phyloP scores from a whole-genome alignment of 2,888 invertebrate genomes.

The Ganaspis brasiliensis region DNA sequence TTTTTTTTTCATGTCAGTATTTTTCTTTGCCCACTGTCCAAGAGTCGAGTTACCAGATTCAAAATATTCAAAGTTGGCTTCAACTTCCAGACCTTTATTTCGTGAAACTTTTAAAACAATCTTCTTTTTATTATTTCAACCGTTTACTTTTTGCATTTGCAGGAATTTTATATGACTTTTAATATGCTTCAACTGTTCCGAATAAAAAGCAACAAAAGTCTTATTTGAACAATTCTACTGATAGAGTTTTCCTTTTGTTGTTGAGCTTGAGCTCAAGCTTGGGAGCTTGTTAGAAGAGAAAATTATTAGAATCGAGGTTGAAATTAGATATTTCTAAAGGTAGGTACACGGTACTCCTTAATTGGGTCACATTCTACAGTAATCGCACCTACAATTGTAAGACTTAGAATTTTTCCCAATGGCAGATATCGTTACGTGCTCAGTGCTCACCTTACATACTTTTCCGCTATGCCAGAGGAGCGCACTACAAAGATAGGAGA shows the following conservation, averaged over 20 bases:
- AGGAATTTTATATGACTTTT: no score
- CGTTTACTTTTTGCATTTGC: no score
- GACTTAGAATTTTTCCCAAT: constrained; percentile 36
- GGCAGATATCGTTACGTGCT: constrained; percentile 51
- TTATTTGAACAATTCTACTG: no score
- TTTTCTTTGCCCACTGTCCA: neutral
- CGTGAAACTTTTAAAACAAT: no score
- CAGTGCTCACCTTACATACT: constrained; percentile 37
- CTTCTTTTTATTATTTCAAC: no score
- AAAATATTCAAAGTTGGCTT: no score
- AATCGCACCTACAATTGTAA: constrained; percentile 6
- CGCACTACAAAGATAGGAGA: constrained; percentile 11
- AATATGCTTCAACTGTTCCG: no score
- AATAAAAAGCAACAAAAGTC: no score
- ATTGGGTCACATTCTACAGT: constrained; percentile 26
- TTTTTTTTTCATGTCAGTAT: neutral
- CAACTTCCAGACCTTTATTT: no score
- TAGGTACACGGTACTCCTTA: neutral
- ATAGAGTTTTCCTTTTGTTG: no score
- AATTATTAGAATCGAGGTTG: neutral
- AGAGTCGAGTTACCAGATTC: no score
- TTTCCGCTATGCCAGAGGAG: neutral
- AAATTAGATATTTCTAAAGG: constrained; percentile 8
- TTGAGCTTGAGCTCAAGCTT: neutral
- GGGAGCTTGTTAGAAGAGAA: neutral